Conservation (phyloP, 1,140 invertebrate genomes). For the Plutomurus gul region DNA sequence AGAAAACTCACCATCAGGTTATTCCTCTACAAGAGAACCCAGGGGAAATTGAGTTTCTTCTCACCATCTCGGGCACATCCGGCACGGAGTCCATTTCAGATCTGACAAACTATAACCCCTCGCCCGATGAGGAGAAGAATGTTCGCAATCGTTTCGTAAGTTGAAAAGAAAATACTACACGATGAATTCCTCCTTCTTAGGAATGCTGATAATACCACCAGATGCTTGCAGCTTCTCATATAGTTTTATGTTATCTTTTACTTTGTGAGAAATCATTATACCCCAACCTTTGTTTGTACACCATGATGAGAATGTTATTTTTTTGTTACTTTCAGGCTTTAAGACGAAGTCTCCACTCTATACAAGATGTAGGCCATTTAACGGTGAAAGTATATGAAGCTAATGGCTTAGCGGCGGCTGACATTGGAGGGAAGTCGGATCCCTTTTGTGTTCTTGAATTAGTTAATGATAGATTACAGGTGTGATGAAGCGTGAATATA, state of each 20-base stretch:
- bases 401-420: constrained; percentile 84
- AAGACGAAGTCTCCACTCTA: constrained; percentile 26
- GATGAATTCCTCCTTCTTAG: too few species aligned
- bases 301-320: background rate
- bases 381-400: constrained; percentile 88
- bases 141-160: constrained; percentile 77
- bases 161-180: constrained; percentile 20
- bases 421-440: constrained; percentile 91
- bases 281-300: background rate
- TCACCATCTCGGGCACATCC: constrained; percentile 93
- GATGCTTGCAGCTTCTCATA: background rate
- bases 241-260: background rate
- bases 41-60: constrained; percentile 82
- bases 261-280: background rate
- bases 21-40: constrained; percentile 85
- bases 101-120: constrained; percentile 80
- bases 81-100: constrained; percentile 90
- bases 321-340: constrained; percentile 14
- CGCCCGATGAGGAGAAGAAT: constrained; percentile 69
- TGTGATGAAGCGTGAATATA: too few species aligned
- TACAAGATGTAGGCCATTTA: constrained; percentile 83
- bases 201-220: too few species aligned
- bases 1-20: constrained; percentile 89
- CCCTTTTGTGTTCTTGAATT: constrained; percentile 97
- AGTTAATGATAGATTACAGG: constrained; percentile 83